Evolutionary conservation across 2,888 invertebrate genomes (phyloP), one percentile per base, ranked within the genome.

Genomic region (Hirtodrosophila trivittata): DNA sequence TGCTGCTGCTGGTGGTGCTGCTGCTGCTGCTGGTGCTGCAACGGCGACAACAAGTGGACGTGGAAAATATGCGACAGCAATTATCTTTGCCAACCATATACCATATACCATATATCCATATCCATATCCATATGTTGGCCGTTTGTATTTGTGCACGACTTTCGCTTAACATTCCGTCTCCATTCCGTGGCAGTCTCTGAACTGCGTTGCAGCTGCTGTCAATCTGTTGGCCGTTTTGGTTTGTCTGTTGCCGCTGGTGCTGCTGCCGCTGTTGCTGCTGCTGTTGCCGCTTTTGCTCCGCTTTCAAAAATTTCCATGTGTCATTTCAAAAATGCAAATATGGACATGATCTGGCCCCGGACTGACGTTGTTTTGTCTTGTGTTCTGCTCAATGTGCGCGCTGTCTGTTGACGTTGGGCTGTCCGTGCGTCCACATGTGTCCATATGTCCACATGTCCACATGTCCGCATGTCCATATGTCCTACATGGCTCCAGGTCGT

Each of bases 301-400:
- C 69, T 76, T 68, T 76, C 69, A 76, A 80, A 84, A 81, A 83
- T 83, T 85, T 83, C 78, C 83, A 83, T 83, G 87, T 83, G 83
- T 83, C 83, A 83, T 86, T 83, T 83, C 87, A 85, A 78, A 85
- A 83, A 83, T 83, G 83, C 83, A 83, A 83, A 86, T 83, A 83
- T 83, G 83, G 83, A 82, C 87, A 83, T 83, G 87, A 83, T 82
- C 76, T 86, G 77, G 70, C 68, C 52, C 50, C 30, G 57, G 28
- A 8, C 42, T 46, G 62, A 43, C 45, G 35, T 49, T 39, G 28
- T 35, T 38, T 13, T 28, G 43, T 64, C 50, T 37, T 60, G 51
- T 41, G 12, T 32, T 47, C 55, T 46, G 51, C 52, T 33, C 35
- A 52, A 52, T 16, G 7, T 32, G 50, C 41, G 13, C 37, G 33